phyloP scores from a whole-genome alignment of 2,888 invertebrate species.

The Cyclophora punctaria region DNA sequence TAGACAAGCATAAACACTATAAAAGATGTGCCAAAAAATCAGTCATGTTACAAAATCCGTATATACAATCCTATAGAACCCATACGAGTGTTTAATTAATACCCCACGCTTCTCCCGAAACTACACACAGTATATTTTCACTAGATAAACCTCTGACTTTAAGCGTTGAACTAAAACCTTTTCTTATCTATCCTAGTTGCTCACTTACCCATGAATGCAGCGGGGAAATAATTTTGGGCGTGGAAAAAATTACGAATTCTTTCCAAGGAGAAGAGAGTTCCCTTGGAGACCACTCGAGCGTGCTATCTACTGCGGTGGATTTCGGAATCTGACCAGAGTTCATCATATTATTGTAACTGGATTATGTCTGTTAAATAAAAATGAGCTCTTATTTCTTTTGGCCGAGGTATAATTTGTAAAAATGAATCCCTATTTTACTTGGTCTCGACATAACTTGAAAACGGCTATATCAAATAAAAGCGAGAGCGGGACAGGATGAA shows the following conservation, averaged over 20 bases:
- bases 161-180: not conserved
- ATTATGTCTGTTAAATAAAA: conserved; percentile 14
- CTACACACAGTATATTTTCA: not conserved
- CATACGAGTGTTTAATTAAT: too few relatives aligned
- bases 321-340: conserved; percentile 11
- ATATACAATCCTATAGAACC: too few relatives aligned
- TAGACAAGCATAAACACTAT: too few relatives aligned
- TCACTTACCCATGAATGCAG: conserved; percentile 37
- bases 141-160: not conserved
- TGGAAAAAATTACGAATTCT: conserved; percentile 37
- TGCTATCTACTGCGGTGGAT: conserved; percentile 21
- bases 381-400: not conserved
- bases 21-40: too few relatives aligned
- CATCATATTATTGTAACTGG: conserved; percentile 13
- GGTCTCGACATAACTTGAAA: too few relatives aligned
- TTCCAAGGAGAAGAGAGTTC: conserved; percentile 28
- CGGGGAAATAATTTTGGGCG: conserved; percentile 39
- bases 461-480: too few relatives aligned
- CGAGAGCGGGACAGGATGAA: too few relatives aligned
- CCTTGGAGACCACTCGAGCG: conserved; percentile 33
- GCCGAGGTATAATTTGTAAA: too few relatives aligned
- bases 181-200: conserved; percentile 22
- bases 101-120: too few relatives aligned
- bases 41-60: too few relatives aligned
- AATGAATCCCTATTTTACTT: too few relatives aligned